Evolutionary conservation across 2,113 vertebrate genomes (phyloP).

Genomic region (Motacilla tschutschensis): DNA sequence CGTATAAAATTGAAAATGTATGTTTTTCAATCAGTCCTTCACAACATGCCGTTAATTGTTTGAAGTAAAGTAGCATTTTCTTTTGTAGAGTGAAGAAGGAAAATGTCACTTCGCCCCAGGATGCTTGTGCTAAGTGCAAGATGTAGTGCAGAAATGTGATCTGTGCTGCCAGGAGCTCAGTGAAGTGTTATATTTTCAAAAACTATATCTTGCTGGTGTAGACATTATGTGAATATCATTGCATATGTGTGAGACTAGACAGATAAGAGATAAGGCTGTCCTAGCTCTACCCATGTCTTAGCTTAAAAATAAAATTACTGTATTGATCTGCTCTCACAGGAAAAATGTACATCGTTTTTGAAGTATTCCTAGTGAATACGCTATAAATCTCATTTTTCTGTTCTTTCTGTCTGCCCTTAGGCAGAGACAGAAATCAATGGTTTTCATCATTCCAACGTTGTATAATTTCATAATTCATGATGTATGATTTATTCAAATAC

Average conservation of each 20-base stretch:
- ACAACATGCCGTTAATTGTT: constrained; percentile 17
- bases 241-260: constrained; percentile 1
- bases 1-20: neutral
- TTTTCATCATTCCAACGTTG: neutral
- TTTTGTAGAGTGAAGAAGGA: constrained; percentile 18
- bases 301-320: constrained; percentile 24
- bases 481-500: constrained; percentile 52
- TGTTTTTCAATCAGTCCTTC: constrained; percentile 11
- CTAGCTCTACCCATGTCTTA: neutral
- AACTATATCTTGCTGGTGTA: neutral
- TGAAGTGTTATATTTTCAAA: neutral
- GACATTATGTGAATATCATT: neutral
- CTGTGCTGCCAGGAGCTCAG: constrained; percentile 14
- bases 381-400: constrained; percentile 16
- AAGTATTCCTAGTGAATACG: constrained; percentile 5
- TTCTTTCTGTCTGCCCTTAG: constrained; percentile 44
- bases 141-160: constrained; percentile 15
- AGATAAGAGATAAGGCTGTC: constrained; percentile 10
- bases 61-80: constrained; percentile 16
- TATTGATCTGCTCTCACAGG: constrained; percentile 48
- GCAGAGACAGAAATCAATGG: constrained; percentile 51
- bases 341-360: constrained; percentile 3
- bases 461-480: constrained; percentile 45
- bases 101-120: constrained; percentile 52
- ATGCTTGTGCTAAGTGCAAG: constrained; percentile 34